phyloP scores from a whole-genome alignment of 2,113 vertebrate species.

The Sclerurus mexicanus region DNA sequence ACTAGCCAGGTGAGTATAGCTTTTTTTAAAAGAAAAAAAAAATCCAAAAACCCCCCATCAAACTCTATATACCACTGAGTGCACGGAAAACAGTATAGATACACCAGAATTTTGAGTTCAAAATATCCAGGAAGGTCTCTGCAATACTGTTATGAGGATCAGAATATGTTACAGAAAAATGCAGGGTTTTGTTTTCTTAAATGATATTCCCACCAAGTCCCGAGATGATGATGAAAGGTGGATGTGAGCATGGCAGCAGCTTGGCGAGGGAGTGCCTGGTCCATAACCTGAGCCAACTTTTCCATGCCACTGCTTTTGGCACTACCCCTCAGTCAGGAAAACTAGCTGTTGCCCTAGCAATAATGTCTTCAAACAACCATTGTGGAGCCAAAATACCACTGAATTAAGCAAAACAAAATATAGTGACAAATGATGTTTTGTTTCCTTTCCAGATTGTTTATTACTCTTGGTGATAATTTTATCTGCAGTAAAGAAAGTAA shows the following conservation, averaged over 20 bases:
- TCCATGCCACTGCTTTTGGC: background rate
- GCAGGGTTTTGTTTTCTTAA: accelerated
- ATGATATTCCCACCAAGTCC: background rate
- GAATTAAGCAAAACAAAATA: background rate
- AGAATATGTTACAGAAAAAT: background rate
- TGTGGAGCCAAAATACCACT: background rate
- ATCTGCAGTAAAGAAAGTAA: background rate
- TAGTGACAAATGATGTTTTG: background rate
- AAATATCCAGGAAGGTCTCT: background rate
- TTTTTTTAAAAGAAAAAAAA: too few relatives aligned
- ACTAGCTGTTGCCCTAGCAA: background rate
- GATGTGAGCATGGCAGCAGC: background rate
- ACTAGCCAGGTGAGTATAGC: background rate
- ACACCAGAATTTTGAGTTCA: background rate
- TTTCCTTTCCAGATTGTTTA: background rate
- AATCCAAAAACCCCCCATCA: too few relatives aligned
- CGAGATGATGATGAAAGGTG: background rate
- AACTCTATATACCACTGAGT: background rate
- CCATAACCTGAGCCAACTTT: background rate
- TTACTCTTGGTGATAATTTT: background rate
- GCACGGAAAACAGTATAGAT: background rate
- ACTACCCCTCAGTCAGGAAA: background rate
- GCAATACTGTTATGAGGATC: background rate
- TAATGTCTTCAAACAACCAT: background rate
- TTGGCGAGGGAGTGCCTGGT: background rate